phyloP scores from a whole-genome alignment of 2,888 invertebrate species.

The Ennomos erosarius region DNA sequence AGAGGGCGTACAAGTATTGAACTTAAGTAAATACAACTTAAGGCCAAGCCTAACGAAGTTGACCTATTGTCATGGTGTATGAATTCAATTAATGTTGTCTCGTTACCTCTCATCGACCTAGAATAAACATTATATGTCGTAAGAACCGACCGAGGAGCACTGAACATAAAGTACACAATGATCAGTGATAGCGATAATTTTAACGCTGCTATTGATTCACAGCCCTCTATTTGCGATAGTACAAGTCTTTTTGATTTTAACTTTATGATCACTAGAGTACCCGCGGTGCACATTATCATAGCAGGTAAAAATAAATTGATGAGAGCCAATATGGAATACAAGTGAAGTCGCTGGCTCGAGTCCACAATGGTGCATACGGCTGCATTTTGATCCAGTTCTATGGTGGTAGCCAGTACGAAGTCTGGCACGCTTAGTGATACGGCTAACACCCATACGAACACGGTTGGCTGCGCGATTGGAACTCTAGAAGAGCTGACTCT shows the following conservation, averaged over 20 bases:
- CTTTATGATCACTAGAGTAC: constrained; percentile 62
- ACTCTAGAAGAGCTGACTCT: constrained; percentile 70
- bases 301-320: constrained; percentile 73
- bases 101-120: constrained; percentile 51
- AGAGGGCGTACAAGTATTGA: constrained; percentile 54
- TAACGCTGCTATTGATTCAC: constrained; percentile 63
- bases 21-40: constrained; percentile 62
- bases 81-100: constrained; percentile 48
- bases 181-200: constrained; percentile 73
- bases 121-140: constrained; percentile 64
- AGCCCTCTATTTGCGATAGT: constrained; percentile 48
- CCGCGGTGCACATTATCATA: constrained; percentile 61
- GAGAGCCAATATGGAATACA: constrained; percentile 70
- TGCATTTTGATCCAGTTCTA: constrained; percentile 63
- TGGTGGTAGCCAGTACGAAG: constrained; percentile 80
- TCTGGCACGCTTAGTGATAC: constrained; percentile 86
- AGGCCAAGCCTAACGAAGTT: constrained; percentile 55
- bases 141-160: constrained; percentile 68
- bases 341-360: constrained; percentile 74
- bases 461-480: constrained; percentile 80
- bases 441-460: constrained; percentile 85
- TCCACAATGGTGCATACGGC: constrained; percentile 82
- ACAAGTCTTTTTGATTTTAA: constrained; percentile 57
- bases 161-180: constrained; percentile 60
- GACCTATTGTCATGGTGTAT: constrained; percentile 49